Evolutionary conservation across 2,888 invertebrate species (phyloP), one percentile per base, ranked within the genome.

Genomic region (Drosophila mulleri): DNA sequence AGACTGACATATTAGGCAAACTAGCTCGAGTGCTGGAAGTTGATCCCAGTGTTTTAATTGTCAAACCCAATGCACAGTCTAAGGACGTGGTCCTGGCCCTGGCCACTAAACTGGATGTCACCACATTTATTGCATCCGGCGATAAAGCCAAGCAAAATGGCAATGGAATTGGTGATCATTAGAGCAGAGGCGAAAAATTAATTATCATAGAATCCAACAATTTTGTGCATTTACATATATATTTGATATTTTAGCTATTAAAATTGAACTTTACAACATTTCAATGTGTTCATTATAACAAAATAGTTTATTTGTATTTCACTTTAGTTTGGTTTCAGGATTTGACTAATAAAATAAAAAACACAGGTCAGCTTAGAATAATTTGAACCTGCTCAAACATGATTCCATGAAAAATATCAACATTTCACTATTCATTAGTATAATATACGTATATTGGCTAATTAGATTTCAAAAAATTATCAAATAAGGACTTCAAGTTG

Each of bases 11-110:
- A 11, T 93, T 98, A 16, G 97, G 97, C 5, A 94, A 94, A 77
- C 93, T 98, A 48, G 97, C 97, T 0, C 94, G 96, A 60, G 94
- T 98, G 88, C 94, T 98, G 60, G 97, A 98, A 91, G 95, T 95
- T 58, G 96, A 98, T 76, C 94, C 96, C 26, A 97, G 95, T 91
- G 97, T 96, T 6, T 93, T 97, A 14, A 94, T 98, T 48, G 72
- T 91, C 14, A 83, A 88, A 52, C 69, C 69, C 39, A 72, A 68
- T 29, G 35, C 63, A 93, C 93, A 93, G 79, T 93, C 93, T 56
- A 94, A 95, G 87, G 94, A 94, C 75, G 94, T 96, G 18, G 92
- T 96, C 70, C 84, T 83, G 56, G 96, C 96, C 41, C 93, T 96
- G 63, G 94, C 96, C 2, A 96, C 95, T 35, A 95, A 96, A 68